Base-by-base conservation (phyloP, 2,113 vertebrate species). In the Lamprotornis superbus region DNA sequence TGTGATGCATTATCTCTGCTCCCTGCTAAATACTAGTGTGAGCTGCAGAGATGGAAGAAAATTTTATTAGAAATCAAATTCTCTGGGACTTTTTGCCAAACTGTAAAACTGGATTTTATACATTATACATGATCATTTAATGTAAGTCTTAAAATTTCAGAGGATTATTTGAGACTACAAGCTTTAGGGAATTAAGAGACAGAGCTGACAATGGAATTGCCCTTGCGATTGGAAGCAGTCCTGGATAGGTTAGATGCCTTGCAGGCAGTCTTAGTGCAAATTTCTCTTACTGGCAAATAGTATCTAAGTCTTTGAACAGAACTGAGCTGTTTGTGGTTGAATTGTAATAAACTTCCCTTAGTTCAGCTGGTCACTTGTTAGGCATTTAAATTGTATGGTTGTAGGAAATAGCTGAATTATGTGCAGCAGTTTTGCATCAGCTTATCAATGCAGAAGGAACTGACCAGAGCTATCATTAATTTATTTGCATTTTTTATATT, bases 41-140 rank as follows among this genome's bases (percentile, higher is more conserved):
- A 86, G 60, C 55, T 86, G 75, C 65, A 67, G 75, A 71, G 60
- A 59, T 27, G 55, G 83, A 70, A 75, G 23, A 52, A 64, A 81
- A 71, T n/a, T 31, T 71, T 75, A 78, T 89, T 94, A 87, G 83
- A 88, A 85, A 67, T 68, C 35, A 71, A 67, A 63, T 90, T 94
- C 55, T 84, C 37, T 83, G 56, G 7, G 35, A 94, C 56, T 81
- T 93, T 75, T 80, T 59, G 65, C 31, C 15, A 23, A 90, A 90
- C 82, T 92, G 39, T 88, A 74, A 92, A 93, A 94, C 60, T 90
- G 75, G 60, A 92, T 96, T 95, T 96, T 90, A 44, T 81, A 42
- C n/a, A 68, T 93, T 86, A 90, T 64, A 60, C 81, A 79, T 3
- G 15, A 49, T 65, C 31, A 15, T 77, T 91, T 86, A 77, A 80